A percentile compares a stretch with the other conserved stretches of the same genome.
These are phyloP conservation scores for Andrena bucephala DNA, from an alignment of 2,888 invertebrate species.

Conservation along the genomic window DNA sequence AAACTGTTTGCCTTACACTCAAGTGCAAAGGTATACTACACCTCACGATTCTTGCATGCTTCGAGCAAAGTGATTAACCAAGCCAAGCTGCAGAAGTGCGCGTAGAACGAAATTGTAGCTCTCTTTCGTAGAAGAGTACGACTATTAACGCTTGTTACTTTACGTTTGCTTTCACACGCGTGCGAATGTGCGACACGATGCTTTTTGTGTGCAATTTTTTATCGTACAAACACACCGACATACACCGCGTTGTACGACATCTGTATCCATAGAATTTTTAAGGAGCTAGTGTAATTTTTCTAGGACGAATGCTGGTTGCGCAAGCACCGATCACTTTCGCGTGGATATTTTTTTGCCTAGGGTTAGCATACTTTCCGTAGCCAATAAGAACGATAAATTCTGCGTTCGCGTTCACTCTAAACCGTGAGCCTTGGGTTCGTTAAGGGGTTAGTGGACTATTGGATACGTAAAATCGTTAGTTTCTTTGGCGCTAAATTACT, in stretches of 20 bases:
- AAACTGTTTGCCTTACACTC: slow-evolving; percentile 58
- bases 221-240: slow-evolving; percentile 38
- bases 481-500: too few species aligned
- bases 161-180: slow-evolving; percentile 36
- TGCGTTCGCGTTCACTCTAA: slow-evolving; percentile 33
- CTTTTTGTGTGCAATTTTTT: slow-evolving; percentile 54
- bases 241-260: slow-evolving; percentile 39
- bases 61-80: slow-evolving; percentile 42
- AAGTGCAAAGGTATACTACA: slow-evolving; percentile 61
- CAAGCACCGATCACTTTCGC: slow-evolving; percentile 18
- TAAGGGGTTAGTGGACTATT: neutral
- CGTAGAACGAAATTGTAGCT: neutral
- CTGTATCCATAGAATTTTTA: slow-evolving; percentile 32
- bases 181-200: slow-evolving; percentile 28
- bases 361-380: slow-evolving; percentile 54
- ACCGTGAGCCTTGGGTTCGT: slow-evolving; percentile 43
- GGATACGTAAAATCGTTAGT: too few species aligned
- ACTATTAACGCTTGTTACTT: slow-evolving; percentile 27
- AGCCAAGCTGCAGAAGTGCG: neutral
- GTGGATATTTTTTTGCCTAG: slow-evolving; percentile 44
- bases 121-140: slow-evolving; percentile 1
- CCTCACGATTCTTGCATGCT: slow-evolving; percentile 64
- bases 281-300: slow-evolving; percentile 36
- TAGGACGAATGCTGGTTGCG: slow-evolving; percentile 43
- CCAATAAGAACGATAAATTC: slow-evolving; percentile 26